Base-by-base conservation (phyloP, 1,140 invertebrate genomes). In the Manduca sexta region DNA sequence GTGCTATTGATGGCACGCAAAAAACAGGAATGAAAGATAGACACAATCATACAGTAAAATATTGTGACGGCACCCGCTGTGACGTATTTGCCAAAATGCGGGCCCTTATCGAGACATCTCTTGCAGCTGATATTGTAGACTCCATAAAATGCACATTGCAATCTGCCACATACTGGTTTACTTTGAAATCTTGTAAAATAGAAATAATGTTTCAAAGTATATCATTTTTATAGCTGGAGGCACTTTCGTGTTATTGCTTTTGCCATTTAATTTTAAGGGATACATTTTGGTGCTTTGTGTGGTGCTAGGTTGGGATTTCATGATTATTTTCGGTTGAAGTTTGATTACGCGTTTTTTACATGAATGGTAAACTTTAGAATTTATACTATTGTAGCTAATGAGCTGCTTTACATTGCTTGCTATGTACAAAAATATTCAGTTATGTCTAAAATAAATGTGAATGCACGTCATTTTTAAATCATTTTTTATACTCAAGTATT, bases 31-130 rank as follows among this genome's bases (percentile, higher is more conserved):
- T 49, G 64, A 50, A 65, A 62, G 56, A 64, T 62, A 68, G 67
- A 78, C 73, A 70, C 67, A 76, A 60, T 59, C 58, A 58, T 70
- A 65, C 68, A 74, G 66, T 77, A 76, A 82, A 85, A 85, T 85
- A 85, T 85, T 85, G 70, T 85, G 79, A 85, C 65, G 82, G 79
- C 76, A 65, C 82, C 77, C 66, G 78, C 79, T 67, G 79, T 42
- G 76, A 70, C 67, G 56, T 73, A 73, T 83, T 83, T 80, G 76
- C 73, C 74, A 79, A 84, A 77, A 83, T 85, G 77, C 76, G 79
- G 82, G 79, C 66, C 60, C 57, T 77, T 82, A 83, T 83, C 78
- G 70, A 72, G 69, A 76, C 59, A 72, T 64, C 66, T 49, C 12
- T 49, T 48, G 77, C 78, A 80, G 50, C 44, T 52, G 45, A 15